Percentiles rank a stretch among this genome's conserved stretches.
These are phyloP conservation scores for rabbit (Oryctolagus cuniculus) DNA, from an alignment of 2,113 vertebrate species.

Conservation along the genomic window DNA sequence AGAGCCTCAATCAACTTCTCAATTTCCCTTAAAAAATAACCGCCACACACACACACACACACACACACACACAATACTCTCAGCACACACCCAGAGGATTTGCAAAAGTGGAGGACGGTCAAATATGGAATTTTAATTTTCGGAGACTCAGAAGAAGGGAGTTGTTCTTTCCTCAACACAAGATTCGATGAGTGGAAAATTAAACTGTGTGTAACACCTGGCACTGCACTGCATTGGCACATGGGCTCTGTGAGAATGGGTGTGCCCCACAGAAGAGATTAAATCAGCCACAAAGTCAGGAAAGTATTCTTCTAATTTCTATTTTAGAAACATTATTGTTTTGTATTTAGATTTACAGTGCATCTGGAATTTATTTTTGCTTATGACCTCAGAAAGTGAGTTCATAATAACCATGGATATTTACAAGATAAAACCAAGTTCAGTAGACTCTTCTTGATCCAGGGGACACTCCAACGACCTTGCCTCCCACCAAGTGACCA, in stretches of 20 bases:
- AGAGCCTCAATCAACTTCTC: background rate
- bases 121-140: slow-evolving; percentile 41
- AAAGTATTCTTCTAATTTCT: background rate
- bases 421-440: background rate
- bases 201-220: background rate
- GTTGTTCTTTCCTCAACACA: background rate
- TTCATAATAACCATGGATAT: background rate
- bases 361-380: slow-evolving; percentile 30
- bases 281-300: background rate
- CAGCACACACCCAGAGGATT: background rate
- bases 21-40: background rate
- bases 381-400: background rate
- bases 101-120: background rate
- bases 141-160: background rate
- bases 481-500: background rate
- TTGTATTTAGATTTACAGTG: background rate
- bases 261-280: background rate
- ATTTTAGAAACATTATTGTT: background rate
- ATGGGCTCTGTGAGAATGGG: rapidly evolving
- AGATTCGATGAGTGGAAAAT: background rate
- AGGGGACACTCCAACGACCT: background rate
- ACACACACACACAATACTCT: background rate
- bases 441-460: background rate
- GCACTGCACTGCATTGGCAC: too few relatives aligned
- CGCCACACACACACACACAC: background rate